Base-by-base conservation (phyloP, 2,888 invertebrate genomes). In the Fissipunctia ypsillon region DNA sequence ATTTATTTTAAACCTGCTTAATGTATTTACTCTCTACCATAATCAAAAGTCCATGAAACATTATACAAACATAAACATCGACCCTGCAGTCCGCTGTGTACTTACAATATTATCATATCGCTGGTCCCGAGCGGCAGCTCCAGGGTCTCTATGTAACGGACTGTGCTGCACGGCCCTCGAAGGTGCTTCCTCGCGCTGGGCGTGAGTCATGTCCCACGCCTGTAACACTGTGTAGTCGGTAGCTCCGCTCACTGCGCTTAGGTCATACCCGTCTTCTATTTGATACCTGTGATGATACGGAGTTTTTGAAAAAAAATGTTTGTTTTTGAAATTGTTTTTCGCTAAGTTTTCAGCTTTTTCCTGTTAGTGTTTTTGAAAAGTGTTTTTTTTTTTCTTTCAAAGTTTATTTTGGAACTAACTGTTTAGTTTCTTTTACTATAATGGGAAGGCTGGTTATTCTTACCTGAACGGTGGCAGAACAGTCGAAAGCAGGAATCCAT, bases 201-300 rank as follows among this genome's bases (percentile, higher is more conserved):
- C 89, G 73, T 95, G 95, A 2, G 94, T 95, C 95, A 96, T 95
- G 74, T 96, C 96, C 94, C 97, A 98, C 0, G 97, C 97, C 93
- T 97, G 97, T 9, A 98, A 91, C 54, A 97, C 97, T 3, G 98
- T 95, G 87, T 97, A 97, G 91, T 98, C 98, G 1, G 97, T 97
- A 22, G 97, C 94, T 7, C 96, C 95, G 59, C 97, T 96, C 0
- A 98, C 94, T 64, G 97, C 97, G 19, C 95, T 92, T 3, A 98
- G 96, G 74, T 97, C 97, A 87, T 97, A 97, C 0, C 97, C 97
- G 85, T 98, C 97, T 86, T 98, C 97, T 57, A 97, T 96, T 83
- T 97, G 96, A 86, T 96, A 96, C 82, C 96, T 96, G 45, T 3
- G 19, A 66, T n/a, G 14, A 14, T n/a, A 31, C 31, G 0, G 14